A percentile compares a stretch with the other conserved stretches of the same genome.
Evolutionary conservation across 2,113 vertebrate genomes (phyloP).

Genomic region (Tichodroma muraria): DNA sequence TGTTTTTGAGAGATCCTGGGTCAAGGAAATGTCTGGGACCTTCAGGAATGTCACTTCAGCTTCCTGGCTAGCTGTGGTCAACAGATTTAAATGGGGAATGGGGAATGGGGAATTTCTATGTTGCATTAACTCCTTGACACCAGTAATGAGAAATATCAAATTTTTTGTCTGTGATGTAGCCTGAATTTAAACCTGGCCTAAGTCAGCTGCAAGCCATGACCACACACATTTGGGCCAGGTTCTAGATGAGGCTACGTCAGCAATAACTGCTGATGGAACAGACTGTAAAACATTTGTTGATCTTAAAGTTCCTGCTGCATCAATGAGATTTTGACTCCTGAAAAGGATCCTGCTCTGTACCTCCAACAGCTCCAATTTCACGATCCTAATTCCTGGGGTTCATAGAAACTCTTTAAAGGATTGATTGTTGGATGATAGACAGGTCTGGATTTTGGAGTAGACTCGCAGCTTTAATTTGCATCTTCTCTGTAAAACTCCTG

Average conservation of each 20-base stretch:
- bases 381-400: rapidly evolving
- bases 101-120: not conserved
- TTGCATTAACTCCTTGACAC: not conserved
- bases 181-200: not conserved
- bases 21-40: not conserved
- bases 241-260: not conserved
- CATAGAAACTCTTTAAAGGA: not conserved
- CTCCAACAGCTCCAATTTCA: not conserved
- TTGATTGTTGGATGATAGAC: not conserved
- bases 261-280: not conserved
- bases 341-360: not conserved
- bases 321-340: not conserved
- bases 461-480: not conserved
- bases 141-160: not conserved
- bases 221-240: not conserved
- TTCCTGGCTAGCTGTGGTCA: not conserved
- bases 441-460: not conserved
- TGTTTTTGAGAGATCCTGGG: not conserved
- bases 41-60: not conserved
- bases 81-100: not conserved
- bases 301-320: not conserved
- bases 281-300: not conserved
- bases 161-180: not conserved
- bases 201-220: not conserved
- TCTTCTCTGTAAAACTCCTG: not conserved